Conservation (phyloP, 2,797 vertebrate genomes). For the Etheostoma perlongum region DNA sequence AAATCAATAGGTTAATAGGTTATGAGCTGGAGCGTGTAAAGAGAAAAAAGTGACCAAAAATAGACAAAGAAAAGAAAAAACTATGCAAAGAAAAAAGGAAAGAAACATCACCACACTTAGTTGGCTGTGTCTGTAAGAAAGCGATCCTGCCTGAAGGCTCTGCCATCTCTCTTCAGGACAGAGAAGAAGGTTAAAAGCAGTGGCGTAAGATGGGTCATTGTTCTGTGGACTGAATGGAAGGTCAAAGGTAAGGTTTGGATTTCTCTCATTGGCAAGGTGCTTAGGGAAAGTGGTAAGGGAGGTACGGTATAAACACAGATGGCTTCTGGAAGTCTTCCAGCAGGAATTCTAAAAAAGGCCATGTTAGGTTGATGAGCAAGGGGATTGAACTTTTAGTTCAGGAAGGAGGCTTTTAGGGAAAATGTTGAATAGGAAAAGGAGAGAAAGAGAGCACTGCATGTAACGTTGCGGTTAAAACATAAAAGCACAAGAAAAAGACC, state of each 20-base stretch:
- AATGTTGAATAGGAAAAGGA: conserved; percentile 13
- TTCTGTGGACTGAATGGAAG: conserved; percentile 58
- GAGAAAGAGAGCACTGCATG: conserved; percentile 7
- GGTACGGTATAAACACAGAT: conserved; percentile 21
- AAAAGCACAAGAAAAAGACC: conserved; percentile 33
- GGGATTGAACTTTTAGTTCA: conserved; percentile 43
- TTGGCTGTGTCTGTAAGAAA: conserved; percentile 59
- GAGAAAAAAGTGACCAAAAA: conserved; percentile 42
- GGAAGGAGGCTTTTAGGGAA: conserved; percentile 66
- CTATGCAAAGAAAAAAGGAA: conserved; percentile 7
- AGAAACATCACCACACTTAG: conserved; percentile 56
- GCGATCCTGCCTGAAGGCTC: conserved; percentile 70
- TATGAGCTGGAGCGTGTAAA: conserved; percentile 30
- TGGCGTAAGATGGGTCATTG: conserved; percentile 49
- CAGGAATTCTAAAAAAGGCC: conserved; percentile 19
- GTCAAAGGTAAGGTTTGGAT: conserved; percentile 46
- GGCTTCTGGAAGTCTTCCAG: conserved; percentile 36
- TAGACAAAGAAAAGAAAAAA: conserved; percentile 34
- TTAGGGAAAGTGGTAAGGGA: conserved; percentile 19
- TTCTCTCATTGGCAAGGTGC: conserved; percentile 35
- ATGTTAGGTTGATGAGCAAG: conserved; percentile 37
- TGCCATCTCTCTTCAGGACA: conserved; percentile 57
- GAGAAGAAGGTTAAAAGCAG: conserved; percentile 47
- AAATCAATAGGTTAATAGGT: conserved; percentile 33
- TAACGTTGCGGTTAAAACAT: conserved; percentile 3